Evolutionary conservation across 2,113 vertebrate species (phyloP), one percentile per base, ranked within the genome.

Genomic region (Galeopterus variegatus): DNA sequence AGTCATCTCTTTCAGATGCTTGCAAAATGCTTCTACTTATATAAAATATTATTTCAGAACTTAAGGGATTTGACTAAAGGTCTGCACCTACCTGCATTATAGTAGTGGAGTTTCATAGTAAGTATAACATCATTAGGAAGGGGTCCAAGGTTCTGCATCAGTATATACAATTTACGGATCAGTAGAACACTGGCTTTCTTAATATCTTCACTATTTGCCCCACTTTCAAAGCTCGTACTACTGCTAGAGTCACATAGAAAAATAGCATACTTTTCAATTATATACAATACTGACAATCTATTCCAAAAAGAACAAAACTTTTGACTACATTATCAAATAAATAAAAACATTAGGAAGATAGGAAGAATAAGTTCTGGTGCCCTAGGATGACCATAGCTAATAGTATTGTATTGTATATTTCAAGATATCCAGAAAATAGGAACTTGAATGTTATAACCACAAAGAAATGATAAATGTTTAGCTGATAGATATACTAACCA

Each of bases 101-200:
- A 99, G 95, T 99, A 99, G 96, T 98, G 98, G 70, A 99, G 98
- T 67, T 98, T 99, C 99, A 99, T 99, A 91, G 98, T 98, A 73
- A 99, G 97, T 62, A 98, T 97, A 33, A 99, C 70, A 60, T 99
- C 98, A 6, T 79, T 98, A 94, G 99, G 99, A 92, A 99, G 98
- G 0, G 98, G 98, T 0, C 98, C 98, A 0, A 99, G 98, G 97
- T 99, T 98, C 83, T 99, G 99, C 98, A 98, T 98, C 76, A 99
- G 75, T 73, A 98, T 81, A 94, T 99, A 99, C 50, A 99, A 93
- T 33, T 98, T 98, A 28, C 96, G 93, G 77, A 99, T 98, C 88
- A 99, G 94, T 5, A 98, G 95, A 96, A 99, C 98, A 97, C 99
- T 99, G 92, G 99, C 98, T 97, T 99, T 99, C 97, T 98, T 99